Base-by-base conservation (phyloP, 2,888 invertebrate genomes). In the Calephelis perditalis region DNA sequence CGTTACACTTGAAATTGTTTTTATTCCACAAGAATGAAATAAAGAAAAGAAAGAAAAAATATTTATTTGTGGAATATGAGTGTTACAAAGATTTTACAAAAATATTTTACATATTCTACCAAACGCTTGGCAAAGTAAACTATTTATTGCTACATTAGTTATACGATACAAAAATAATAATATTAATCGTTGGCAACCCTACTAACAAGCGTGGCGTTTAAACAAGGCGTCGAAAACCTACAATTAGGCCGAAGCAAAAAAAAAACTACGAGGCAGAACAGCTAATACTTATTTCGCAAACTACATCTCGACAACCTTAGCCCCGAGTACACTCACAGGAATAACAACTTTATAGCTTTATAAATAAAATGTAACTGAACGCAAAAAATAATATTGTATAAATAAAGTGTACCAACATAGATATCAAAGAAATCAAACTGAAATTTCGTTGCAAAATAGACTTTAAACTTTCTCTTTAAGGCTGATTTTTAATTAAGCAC, bases 201-300 rank as follows among this genome's bases (percentile, higher is more conserved):
- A 75, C 67, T 67, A 73, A 76, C 74, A 73, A 78, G 68, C 71
- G 71, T 71, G 73, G 78, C 74, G 75, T 73, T 77, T 77, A 74
- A 75, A 71, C 77, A 76, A 86, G 85, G 88, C 88, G 88, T 86
- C 82, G 88, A 84, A 85, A 86, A 81, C 88, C 89, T 87, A 84
- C 88, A 90, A 90, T 90, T 90, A 90, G 84, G 78, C 73, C 73
- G 73, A 71, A 68, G 65, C 76, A 81, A 85, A 84, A 26, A 81
- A 84, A 82, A 79, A 56, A 46, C 37, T 55, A 84, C 72, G 73
- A 75, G 69, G 69, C 73, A 67, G 69, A 72, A 72, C 74, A 73
- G 79, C 81, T 88, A 86, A 88, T 86, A 86, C 80, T 81, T 82
- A 83, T 82, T 82, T 75, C 74, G 77, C 80, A 78, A 80, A 76